phyloP scores from a whole-genome alignment of 2,888 invertebrate genomes.

The Erebia ligea region DNA sequence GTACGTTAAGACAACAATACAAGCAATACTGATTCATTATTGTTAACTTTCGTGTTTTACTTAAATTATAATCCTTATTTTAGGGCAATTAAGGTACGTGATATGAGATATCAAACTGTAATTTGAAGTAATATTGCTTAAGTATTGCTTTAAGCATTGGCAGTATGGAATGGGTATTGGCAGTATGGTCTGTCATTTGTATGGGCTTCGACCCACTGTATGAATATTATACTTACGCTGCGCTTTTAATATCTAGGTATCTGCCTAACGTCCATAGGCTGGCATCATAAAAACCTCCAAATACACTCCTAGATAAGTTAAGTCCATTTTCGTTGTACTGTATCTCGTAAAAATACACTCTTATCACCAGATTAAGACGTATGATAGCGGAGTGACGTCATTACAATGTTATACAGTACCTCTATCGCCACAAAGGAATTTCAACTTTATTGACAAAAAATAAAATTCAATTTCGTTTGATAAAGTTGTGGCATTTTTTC shows the following conservation, averaged over 20 bases:
- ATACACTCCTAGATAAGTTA: constrained; percentile 50
- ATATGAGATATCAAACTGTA: no score
- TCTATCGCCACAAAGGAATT: constrained; percentile 12
- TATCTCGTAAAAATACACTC: constrained; percentile 51
- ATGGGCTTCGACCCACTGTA: no score
- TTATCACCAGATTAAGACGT: constrained; percentile 56
- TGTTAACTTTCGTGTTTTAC: no score
- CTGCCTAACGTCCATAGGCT: constrained; percentile 37
- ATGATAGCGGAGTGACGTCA: constrained; percentile 55
- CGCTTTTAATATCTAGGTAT: neutral
- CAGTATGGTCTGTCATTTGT: no score
- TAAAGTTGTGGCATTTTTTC: constrained; percentile 28
- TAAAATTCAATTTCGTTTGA: constrained; percentile 38
- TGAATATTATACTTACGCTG: no score
- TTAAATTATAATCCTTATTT: no score
- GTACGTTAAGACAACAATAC: no score
- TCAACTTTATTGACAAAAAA: constrained; percentile 33
- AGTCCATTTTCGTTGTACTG: constrained; percentile 52
- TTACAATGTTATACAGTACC: constrained; percentile 25
- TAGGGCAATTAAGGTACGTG: no score
- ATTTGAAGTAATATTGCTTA: no score
- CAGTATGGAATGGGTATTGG: no score
- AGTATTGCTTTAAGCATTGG: no score
- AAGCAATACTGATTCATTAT: no score
- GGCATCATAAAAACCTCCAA: constrained; percentile 47